Conservation (phyloP, 2,888 invertebrate species). For the Chaitophorus viminalis region DNA sequence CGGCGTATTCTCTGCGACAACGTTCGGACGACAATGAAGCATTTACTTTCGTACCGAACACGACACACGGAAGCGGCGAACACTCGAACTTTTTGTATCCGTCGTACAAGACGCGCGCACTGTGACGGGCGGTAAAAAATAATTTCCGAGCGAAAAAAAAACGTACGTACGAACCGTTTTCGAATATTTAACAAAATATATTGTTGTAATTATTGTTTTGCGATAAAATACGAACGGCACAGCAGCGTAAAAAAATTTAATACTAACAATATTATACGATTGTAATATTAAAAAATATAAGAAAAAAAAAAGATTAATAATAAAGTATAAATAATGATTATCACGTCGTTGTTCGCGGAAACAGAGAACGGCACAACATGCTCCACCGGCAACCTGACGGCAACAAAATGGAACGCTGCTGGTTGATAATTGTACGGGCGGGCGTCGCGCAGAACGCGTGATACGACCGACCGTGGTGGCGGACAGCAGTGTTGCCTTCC, state of each 20-base stretch:
- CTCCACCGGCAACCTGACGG: slow-evolving; percentile 60
- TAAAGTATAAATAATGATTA: neutral
- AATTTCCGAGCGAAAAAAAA: neutral
- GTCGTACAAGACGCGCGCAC: neutral
- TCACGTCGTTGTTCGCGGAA: slow-evolving; percentile 26
- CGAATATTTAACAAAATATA: too few species aligned
- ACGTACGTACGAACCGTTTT: too few species aligned
- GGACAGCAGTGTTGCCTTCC: slow-evolving; percentile 43
- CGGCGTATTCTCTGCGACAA: neutral
- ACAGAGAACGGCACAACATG: slow-evolving; percentile 44
- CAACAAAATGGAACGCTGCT: slow-evolving; percentile 44
- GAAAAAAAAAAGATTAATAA: neutral
- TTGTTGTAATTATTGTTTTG: neutral
- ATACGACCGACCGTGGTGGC: slow-evolving; percentile 25
- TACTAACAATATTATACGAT: neutral
- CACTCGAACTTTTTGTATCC: neutral
- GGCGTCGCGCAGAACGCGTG: slow-evolving; percentile 44
- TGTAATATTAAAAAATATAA: neutral
- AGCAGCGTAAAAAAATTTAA: neutral
- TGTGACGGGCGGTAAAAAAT: neutral
- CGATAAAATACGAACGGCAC: neutral
- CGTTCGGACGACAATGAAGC: slow-evolving; percentile 26
- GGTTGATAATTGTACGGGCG: slow-evolving; percentile 46
- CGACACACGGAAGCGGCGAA: neutral
- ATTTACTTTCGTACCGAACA: slow-evolving; percentile 23